Evolutionary conservation across 1,140 invertebrate genomes (phyloP).

Genomic region (Nephila pilipes): DNA sequence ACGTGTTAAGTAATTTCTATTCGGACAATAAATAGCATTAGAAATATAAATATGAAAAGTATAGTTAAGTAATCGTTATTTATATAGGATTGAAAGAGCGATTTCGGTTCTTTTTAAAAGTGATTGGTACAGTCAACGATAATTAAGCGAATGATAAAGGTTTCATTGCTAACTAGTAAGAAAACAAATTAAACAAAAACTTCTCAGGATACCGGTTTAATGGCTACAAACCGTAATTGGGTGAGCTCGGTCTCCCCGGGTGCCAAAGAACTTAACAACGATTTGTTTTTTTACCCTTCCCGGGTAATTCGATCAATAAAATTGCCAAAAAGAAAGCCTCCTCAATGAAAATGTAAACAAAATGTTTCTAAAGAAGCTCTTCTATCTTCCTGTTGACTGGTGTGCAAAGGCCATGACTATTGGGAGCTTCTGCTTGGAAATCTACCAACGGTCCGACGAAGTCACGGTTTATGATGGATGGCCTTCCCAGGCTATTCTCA

Average conservation of each 20-base stretch:
- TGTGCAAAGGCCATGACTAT: not conserved
- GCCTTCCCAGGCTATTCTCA: not conserved
- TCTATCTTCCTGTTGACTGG: constrained; percentile 14
- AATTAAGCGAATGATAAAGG: not conserved
- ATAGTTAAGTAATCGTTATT: not conserved
- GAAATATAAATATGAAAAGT: not conserved
- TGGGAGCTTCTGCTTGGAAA: not conserved
- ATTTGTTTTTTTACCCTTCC: not conserved
- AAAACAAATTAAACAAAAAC: too few species aligned
- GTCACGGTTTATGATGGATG: constrained; percentile 18
- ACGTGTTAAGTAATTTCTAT: too few species aligned
- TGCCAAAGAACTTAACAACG: not conserved
- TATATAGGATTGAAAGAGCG: too few species aligned
- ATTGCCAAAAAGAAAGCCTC: not conserved
- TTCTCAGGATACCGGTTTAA: not conserved
- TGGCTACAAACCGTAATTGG: not conserved
- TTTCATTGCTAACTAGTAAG: not conserved
- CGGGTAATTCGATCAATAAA: not conserved
- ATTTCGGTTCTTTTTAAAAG: not conserved
- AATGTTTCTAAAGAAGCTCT: not conserved
- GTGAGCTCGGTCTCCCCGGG: not conserved
- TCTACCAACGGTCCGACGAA: not conserved
- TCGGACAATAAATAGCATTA: not conserved
- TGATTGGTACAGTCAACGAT: not conserved
- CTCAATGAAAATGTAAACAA: constrained; percentile 21